These are phyloP conservation scores for Puntigrus tetrazona DNA, from an alignment of 2,113 vertebrate species.

Conservation along the genomic window DNA sequence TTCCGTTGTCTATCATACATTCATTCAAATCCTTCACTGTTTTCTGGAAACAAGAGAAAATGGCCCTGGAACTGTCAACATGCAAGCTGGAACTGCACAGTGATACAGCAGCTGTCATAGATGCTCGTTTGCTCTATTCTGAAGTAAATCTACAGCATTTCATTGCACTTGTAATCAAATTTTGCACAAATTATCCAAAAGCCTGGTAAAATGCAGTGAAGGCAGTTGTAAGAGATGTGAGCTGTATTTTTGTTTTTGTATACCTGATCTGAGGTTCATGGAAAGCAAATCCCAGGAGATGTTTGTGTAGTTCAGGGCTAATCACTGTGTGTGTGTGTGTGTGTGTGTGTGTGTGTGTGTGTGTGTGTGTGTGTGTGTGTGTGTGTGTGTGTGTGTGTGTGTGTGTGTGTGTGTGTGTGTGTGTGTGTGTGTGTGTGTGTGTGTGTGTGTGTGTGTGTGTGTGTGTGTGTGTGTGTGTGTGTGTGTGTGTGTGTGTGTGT, in stretches of 20 bases:
- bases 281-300: neutral
- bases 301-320: slow-evolving; percentile 2
- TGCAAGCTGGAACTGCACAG: neutral
- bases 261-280: neutral
- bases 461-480: too few species aligned
- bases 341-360: too few species aligned
- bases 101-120: neutral
- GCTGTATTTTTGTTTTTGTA: neutral
- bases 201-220: neutral
- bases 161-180: neutral
- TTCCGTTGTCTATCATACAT: neutral
- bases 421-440: too few species aligned
- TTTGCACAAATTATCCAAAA: neutral
- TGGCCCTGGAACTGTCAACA: neutral
- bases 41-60: slow-evolving; percentile 8
- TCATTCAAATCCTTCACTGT: slow-evolving; percentile 23
- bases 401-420: too few species aligned
- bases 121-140: neutral
- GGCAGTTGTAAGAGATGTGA: neutral
- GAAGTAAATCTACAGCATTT: neutral
- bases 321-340: too few species aligned
- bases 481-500: too few species aligned
- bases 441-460: too few species aligned
- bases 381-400: too few species aligned
- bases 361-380: too few species aligned